phyloP scores from a whole-genome alignment of 2,797 vertebrate genomes.

The Enteromius anoplus region DNA sequence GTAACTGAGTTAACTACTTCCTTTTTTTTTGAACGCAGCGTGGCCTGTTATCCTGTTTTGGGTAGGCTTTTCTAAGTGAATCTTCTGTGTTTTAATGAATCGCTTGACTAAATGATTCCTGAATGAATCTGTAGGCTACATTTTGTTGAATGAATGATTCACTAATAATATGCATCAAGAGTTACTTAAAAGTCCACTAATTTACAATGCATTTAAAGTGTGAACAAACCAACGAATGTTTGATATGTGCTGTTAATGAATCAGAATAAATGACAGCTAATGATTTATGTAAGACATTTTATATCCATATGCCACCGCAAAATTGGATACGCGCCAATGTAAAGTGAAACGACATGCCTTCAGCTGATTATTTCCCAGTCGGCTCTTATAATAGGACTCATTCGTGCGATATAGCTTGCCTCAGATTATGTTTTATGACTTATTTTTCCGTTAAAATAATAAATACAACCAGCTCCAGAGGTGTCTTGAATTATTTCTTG shows the following conservation, averaged over 20 bases:
- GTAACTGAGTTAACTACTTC: neutral
- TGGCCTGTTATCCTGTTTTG: neutral
- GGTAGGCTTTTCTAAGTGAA: neutral
- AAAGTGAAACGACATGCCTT: neutral
- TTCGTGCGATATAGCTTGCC: neutral
- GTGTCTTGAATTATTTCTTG: constrained; percentile 45
- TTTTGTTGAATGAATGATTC: neutral
- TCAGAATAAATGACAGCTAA: constrained; percentile 11
- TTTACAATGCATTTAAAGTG: neutral
- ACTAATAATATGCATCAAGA: neutral
- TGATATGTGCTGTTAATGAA: neutral
- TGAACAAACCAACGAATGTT: neutral
- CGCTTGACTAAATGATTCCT: neutral
- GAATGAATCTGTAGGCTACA: neutral
- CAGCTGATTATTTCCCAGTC: neutral
- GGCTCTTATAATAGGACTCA: constrained; percentile 1
- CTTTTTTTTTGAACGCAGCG: neutral
- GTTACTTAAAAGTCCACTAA: neutral
- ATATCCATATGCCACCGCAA: neutral
- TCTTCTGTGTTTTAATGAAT: neutral
- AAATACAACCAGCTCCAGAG: constrained; percentile 35
- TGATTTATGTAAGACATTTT: constrained; percentile 1
- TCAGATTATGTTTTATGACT: constrained; percentile 47
- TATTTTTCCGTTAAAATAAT: constrained; percentile 49
- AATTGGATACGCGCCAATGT: neutral